Conservation (phyloP, 2,797 vertebrate species). For the Sarcophilus harrisii region DNA sequence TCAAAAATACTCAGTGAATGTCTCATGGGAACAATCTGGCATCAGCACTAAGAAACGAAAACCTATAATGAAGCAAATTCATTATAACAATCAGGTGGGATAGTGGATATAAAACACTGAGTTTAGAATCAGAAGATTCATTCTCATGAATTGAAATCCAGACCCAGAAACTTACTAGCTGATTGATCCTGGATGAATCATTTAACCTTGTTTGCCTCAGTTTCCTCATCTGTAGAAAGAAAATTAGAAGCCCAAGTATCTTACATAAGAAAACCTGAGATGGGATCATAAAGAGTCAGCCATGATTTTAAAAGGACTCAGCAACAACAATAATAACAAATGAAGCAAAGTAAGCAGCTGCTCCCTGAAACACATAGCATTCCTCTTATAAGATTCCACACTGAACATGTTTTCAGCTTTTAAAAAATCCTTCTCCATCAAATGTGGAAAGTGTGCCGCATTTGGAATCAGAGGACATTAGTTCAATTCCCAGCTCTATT, state of each 20-base stretch:
- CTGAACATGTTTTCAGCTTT: neutral
- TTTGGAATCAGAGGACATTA: neutral
- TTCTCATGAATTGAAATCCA: neutral
- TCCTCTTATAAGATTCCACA: neutral
- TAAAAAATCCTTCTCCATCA: neutral
- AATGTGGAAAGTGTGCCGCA: neutral
- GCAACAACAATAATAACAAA: neutral
- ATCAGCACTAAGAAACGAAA: neutral
- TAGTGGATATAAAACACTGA: neutral
- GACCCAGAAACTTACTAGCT: neutral
- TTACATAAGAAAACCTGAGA: neutral
- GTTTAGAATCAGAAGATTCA: neutral
- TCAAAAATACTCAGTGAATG: neutral
- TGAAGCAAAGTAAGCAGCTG: neutral
- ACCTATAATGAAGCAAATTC: neutral
- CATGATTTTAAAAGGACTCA: neutral
- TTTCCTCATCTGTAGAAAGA: neutral
- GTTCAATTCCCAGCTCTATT: neutral
- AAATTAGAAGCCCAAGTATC: neutral
- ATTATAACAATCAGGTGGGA: neutral
- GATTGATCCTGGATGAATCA: neutral
- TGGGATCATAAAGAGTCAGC: neutral
- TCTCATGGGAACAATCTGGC: neutral
- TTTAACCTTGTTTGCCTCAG: neutral
- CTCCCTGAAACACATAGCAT: neutral